phyloP scores from a whole-genome alignment of 2,113 vertebrate genomes.

The Machaerirhynchus nigripectus region DNA sequence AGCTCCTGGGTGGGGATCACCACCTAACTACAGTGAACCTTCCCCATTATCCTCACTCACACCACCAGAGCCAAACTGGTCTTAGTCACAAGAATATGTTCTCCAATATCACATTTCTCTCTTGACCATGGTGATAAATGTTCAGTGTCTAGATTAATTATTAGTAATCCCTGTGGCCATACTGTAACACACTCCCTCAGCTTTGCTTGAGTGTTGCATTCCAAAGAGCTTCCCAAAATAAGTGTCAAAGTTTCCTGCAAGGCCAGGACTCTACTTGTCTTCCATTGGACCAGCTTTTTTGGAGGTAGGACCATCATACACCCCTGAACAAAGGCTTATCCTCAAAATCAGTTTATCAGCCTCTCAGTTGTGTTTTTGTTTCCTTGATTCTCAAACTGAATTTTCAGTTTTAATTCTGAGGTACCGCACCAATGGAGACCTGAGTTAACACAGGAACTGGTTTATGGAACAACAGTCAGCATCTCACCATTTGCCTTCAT shows the following conservation, averaged over 20 bases:
- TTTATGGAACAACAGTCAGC: not conserved
- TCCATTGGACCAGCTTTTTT: not conserved
- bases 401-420: not conserved
- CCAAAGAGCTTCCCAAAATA: not conserved
- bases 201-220: not conserved
- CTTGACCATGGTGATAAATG: not conserved
- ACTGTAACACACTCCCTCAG: not conserved
- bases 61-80: not conserved
- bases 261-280: rapidly evolving
- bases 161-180: not conserved
- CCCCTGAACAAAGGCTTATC: not conserved
- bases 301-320: not conserved
- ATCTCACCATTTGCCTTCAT: not conserved
- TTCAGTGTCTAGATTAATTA: not conserved
- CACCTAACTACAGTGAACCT: not conserved
- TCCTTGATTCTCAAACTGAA: not conserved
- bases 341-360: not conserved
- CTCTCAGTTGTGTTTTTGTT: not conserved
- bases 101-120: not conserved
- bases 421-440: not conserved
- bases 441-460: not conserved
- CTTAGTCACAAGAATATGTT: not conserved
- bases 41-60: not conserved
- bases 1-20: not conserved
- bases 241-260: not conserved